Evolutionary conservation across 2,113 vertebrate species (phyloP), one percentile per base, ranked within the genome.

Genomic region (Rhinogobius similis): DNA sequence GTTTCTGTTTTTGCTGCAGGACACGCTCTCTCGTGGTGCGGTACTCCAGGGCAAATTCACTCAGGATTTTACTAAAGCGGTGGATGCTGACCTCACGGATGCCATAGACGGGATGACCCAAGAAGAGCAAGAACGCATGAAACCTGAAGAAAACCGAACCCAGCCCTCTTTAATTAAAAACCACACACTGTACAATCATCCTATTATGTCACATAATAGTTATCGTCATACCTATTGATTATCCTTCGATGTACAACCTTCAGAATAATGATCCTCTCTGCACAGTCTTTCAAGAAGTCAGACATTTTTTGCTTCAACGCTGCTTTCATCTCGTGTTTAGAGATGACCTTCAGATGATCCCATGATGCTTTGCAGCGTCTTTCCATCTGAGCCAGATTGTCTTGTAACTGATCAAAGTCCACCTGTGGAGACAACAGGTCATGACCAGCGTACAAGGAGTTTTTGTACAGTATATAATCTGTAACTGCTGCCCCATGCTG

Each of bases 321-420:
- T 56, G 94, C 93, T 76, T 97, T 98, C 93, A 98, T 99, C 91
- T 99, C 97, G 67, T 99, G 94, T 86, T 98, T 98, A 58, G 96
- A 94, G 72, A 99, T 97, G 84, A 97, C 94, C 88, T 99, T 99
- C 66, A 99, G 94, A 88, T 99, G 95, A 93, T 99, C 97, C 97
- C 97, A 99, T 1, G 97, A 99, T 86, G 97, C 96, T 91, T 96
- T 98, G 93, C 97, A 99, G 70, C 97, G 88, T 79, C 92, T 94
- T 85, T 99, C 97, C 95, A 99, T 95, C 91, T 99, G 96, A 86
- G 92, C 90, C 77, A 99, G 90, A 89, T 96, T 99, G 84, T 99
- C 97, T 82, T 98, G 96, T 70, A 99, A 96, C 72, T 99, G 97
- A 85, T 99, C 96, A 89, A 98, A 99, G 87, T 99, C 97, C 89